phyloP scores from a whole-genome alignment of 2,888 invertebrate species.

The Tachystola acroxantha region DNA sequence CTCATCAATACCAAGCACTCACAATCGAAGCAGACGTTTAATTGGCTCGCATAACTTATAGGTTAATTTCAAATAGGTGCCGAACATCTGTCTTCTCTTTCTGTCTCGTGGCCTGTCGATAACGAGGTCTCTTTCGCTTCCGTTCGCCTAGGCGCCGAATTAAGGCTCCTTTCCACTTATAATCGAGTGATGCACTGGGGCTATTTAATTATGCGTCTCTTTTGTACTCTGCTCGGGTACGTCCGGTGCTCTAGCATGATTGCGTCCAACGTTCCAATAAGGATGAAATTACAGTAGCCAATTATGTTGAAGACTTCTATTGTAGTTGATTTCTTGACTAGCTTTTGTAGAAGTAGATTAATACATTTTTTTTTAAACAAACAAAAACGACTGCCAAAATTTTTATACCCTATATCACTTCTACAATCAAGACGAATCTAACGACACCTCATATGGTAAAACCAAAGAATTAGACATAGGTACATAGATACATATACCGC shows the following conservation, averaged over 20 bases:
- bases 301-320: too few species aligned
- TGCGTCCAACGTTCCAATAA: not conserved
- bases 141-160: conserved; percentile 27
- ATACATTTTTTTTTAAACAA: too few species aligned
- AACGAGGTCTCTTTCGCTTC: not conserved
- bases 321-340: too few species aligned
- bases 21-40: conserved; percentile 30
- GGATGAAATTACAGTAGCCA: too few species aligned
- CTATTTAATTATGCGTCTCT: conserved; percentile 32
- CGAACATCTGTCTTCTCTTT: conserved; percentile 14
- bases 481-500: too few species aligned
- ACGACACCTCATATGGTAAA: too few species aligned
- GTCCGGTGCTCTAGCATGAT: not conserved
- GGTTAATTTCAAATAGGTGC: conserved; percentile 40
- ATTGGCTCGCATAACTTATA: conserved; percentile 49
- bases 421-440: too few species aligned
- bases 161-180: conserved; percentile 26
- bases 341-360: too few species aligned
- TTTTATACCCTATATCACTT: too few species aligned
- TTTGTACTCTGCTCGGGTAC: conserved; percentile 7
- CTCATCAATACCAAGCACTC: conserved; percentile 24
- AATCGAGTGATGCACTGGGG: conserved; percentile 17
- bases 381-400: too few species aligned
- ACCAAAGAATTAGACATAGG: too few species aligned
- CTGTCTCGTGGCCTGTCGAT: not conserved